Base-by-base conservation (phyloP, 2,888 invertebrate species). In the Drosophila birchii region DNA sequence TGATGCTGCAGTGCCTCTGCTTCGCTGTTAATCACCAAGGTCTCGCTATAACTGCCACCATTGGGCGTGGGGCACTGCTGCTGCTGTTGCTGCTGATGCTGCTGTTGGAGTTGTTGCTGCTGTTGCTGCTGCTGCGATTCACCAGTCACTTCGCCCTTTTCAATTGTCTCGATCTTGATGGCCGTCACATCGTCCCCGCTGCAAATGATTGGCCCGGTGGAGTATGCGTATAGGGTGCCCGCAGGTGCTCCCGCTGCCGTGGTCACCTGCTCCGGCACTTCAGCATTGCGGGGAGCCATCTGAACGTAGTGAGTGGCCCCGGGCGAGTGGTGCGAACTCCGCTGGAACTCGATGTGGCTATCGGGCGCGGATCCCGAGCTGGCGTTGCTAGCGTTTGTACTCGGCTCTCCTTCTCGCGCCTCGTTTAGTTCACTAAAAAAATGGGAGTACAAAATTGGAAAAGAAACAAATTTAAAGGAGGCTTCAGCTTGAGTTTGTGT, bases 141-240 rank as follows among this genome's bases (percentile, higher is more conserved):
- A 4, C 76, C 79, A 5, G 79, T 47, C 6, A 79, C 78, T 32
- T 85, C 88, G 1, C 88, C 90, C 69, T 92, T 92, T 43, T 92
- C 92, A 12, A 91, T 89, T 0, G 87, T 81, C 59, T 92, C 92
- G 29, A 91, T 88, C 76, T 92, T 92, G n/a, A 92, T 92, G n/a
- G 79, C 75, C 32, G 85, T 55, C 61, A 77, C 89, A 74, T 88
- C 89, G 0, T 92, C 89, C 5, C 84, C 67, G 49, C 87, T 89
- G 55, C 90, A 82, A 26, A 92, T 91, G 4, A 91, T 86, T n/a
- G 90, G 85, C 0, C 90, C 89, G 6, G 82, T 77, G 9, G 89
- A 34, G 18, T 90, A 88, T 6, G 91, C 78, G 51, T 90, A 92
- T 14, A 91, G 79, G 3, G 91, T 86, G 38, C 78, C 74, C 2